These are phyloP conservation scores for Diabrotica balteata DNA, from an alignment of 2,888 invertebrate species.

Conservation along the genomic window DNA sequence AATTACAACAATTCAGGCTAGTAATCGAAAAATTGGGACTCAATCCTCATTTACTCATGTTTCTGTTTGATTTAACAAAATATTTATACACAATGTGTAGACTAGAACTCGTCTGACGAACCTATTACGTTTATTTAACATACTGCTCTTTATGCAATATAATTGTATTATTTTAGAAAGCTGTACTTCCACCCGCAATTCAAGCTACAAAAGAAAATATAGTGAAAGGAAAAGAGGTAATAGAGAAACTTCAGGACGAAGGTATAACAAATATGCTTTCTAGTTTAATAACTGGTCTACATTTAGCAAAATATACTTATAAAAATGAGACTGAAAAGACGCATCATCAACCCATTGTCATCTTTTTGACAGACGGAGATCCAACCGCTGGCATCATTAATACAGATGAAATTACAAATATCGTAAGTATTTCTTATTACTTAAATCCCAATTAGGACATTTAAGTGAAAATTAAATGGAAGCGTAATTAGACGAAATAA, in stretches of 20 bases:
- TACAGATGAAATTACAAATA: constrained; percentile 2
- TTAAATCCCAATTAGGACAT: no score
- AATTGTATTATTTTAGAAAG: neutral
- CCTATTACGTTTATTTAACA: no score
- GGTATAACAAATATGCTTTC: constrained; percentile 43
- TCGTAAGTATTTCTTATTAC: constrained; percentile 50
- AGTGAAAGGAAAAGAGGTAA: constrained; percentile 32
- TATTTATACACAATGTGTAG: no score
- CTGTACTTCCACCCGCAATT: constrained; percentile 1
- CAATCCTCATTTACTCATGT: neutral
- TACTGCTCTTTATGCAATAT: no score
- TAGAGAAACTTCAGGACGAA: neutral
- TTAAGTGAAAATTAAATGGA: no score
- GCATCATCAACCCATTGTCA: constrained; percentile 62
- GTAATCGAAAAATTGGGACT: no score
- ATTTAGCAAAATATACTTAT: constrained; percentile 3
- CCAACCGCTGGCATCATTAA: constrained; percentile 60
- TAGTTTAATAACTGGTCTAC: constrained; percentile 52
- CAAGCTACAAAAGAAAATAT: constrained; percentile 1
- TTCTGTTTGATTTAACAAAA: neutral
- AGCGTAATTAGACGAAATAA: no score
- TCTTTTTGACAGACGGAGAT: constrained; percentile 72
- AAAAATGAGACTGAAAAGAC: constrained; percentile 1
- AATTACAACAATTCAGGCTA: no score
- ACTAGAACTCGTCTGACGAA: no score